phyloP scores from a whole-genome alignment of 2,113 vertebrate genomes.

The Chrysochloris asiatica region DNA sequence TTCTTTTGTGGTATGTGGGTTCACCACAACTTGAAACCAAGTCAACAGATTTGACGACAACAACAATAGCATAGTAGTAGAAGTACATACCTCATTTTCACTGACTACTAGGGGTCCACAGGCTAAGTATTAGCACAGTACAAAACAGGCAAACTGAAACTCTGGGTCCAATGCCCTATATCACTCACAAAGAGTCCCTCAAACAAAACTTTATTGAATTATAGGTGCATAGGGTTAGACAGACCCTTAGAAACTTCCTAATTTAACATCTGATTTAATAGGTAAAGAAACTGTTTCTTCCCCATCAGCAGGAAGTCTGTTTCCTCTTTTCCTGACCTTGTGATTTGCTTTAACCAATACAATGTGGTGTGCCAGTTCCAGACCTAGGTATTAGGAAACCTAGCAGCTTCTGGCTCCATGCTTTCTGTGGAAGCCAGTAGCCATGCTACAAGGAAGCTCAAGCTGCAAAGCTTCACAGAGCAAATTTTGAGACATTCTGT shows the following conservation, averaged over 20 bases:
- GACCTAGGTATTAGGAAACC: neutral
- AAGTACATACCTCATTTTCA: neutral
- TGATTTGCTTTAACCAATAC: neutral
- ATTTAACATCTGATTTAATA: slow-evolving; percentile 10
- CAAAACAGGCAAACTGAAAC: neutral
- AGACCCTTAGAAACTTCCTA: neutral
- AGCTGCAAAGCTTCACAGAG: too few relatives aligned
- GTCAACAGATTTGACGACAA: neutral
- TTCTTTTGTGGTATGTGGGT: neutral
- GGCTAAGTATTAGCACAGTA: neutral
- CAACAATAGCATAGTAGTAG: neutral
- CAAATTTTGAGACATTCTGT: too few relatives aligned
- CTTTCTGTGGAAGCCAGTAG: neutral
- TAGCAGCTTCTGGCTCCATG: neutral
- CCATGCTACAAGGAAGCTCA: neutral
- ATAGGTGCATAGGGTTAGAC: neutral
- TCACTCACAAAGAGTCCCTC: neutral
- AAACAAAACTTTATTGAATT: slow-evolving; percentile 21
- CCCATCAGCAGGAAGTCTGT: too few relatives aligned
- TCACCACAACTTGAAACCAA: neutral
- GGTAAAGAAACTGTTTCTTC: too few relatives aligned
- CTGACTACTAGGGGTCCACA: neutral
- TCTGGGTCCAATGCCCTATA: neutral
- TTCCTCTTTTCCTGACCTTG: too few relatives aligned
- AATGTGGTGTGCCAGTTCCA: neutral